A percentile compares a stretch with the other conserved stretches of the same genome.
phyloP scores from a whole-genome alignment of 2,797 vertebrate genomes.

The Anableps anableps region DNA sequence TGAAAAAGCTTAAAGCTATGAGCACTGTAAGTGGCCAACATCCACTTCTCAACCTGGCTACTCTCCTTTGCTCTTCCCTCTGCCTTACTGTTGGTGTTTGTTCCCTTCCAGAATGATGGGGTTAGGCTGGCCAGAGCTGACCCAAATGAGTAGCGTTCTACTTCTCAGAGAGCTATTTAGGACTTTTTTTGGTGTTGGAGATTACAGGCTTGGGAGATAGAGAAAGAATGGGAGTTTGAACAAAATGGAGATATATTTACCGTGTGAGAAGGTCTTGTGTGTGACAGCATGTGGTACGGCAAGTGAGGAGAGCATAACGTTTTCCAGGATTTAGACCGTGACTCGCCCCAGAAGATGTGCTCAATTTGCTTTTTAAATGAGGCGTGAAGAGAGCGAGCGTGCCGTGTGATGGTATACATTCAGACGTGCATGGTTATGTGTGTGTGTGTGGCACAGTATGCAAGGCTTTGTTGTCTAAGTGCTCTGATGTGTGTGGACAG shows the following conservation, averaged over 20 bases:
- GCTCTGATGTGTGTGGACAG: constrained; percentile 75
- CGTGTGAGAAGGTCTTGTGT: constrained; percentile 50
- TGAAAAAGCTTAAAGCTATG: not conserved
- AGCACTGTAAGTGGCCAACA: constrained; percentile 60
- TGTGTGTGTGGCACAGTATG: constrained; percentile 33
- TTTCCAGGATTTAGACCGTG: constrained; percentile 74
- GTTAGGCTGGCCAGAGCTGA: constrained; percentile 86
- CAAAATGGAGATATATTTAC: constrained; percentile 73
- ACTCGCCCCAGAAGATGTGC: constrained; percentile 73
- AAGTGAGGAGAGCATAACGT: constrained; percentile 61
- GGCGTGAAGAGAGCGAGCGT: constrained; percentile 71
- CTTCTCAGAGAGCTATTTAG: constrained; percentile 79
- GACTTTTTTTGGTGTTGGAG: constrained; percentile 70
- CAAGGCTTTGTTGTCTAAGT: constrained; percentile 65
- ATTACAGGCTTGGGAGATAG: constrained; percentile 70
- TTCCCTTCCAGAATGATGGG: constrained; percentile 83
- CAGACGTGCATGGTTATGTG: constrained; percentile 51
- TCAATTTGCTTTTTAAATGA: constrained; percentile 85
- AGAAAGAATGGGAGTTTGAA: constrained; percentile 66
- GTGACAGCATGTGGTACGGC: constrained; percentile 27
- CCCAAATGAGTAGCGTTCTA: constrained; percentile 83
- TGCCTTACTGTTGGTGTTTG: constrained; percentile 76
- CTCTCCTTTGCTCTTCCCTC: constrained; percentile 61
- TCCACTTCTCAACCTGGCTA: constrained; percentile 66
- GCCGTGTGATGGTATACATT: constrained; percentile 63